Base-by-base conservation (phyloP, 2,797 vertebrate genomes). In the Dipus sagitta region DNA sequence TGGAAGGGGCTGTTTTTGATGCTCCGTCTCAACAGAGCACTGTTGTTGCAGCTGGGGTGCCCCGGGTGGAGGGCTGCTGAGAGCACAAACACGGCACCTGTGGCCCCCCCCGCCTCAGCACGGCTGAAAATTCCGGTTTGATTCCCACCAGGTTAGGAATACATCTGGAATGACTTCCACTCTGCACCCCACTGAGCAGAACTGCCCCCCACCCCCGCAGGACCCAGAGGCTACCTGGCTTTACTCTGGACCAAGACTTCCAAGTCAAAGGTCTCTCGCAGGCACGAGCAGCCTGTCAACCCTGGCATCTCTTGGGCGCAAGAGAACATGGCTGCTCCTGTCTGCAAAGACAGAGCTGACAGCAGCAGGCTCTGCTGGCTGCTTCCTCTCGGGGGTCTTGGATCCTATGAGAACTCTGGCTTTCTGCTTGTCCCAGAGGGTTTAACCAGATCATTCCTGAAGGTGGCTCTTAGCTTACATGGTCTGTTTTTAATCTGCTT, bases 21-120 rank as follows among this genome's bases (percentile, higher is more conserved):
- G 71, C 54, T 79, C 60, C 3, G 18, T 52, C 84, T 72, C 34
- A 30, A 4, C 87, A 52, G 67, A 70, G 18, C 47, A 60, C 60
- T 97, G 96, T 96, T 97, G 95, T 93, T 71, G 72, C 95, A 96
- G 97, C 96, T 97, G 97, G 87, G 79, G 74, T 11, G 18, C 87
- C 94, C 91, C 72, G 30, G 84, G 70, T 90, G 60, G 90, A 83
- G 26, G 26, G 28, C 74, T 4, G 79, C 70, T 0, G 9, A 60
- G 68, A 81, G 86, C 10, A 6, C 90, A 92, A 30, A 81, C 0
- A 1, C 54, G 72, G 91, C 83, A 94, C 94, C 81, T 26, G 52
- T 3, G 70, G 15, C 38, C 38, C 38, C 64, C 82, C 58, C 70
- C 68, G 32, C 52, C 64, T 65, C 70, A 21, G 67, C 72, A 58